phyloP scores from a whole-genome alignment of 30 jellyfish, hydroid and myxozoan species.

The Hydractinia echinata region DNA sequence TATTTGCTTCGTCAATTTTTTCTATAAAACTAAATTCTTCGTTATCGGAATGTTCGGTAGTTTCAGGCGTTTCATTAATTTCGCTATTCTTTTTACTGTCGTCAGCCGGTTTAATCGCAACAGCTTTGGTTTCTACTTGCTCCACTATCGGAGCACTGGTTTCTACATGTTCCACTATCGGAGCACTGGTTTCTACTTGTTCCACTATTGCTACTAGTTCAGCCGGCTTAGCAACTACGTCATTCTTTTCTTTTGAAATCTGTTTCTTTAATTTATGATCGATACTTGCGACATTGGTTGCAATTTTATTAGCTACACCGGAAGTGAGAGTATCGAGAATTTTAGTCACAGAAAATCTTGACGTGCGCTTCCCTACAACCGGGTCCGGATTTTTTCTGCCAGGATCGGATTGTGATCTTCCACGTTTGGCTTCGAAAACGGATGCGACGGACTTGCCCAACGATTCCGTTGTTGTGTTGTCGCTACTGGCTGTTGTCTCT shows the following conservation, averaged over 20 bases:
- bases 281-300: conserved; percentile 47
- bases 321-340: conserved; percentile 65
- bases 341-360: conserved; percentile 76
- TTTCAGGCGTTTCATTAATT: no score
- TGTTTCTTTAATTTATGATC: conserved; percentile 17
- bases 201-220: not conserved
- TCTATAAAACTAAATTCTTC: no score
- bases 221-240: not conserved
- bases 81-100: no score
- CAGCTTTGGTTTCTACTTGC: no score
- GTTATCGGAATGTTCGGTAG: no score
- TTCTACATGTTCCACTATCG: no score
- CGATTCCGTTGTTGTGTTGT: conserved; percentile 28
- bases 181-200: not conserved
- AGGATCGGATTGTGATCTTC: conserved; percentile 2
- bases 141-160: no score
- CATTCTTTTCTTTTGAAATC: conserved; percentile 17
- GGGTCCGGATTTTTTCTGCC: not conserved
- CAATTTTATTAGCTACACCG: conserved; percentile 72
- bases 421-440: conserved; percentile 5
- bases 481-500: not conserved
- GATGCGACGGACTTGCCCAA: conserved; percentile 17
- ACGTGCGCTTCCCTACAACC: not conserved
- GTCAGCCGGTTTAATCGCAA: no score
- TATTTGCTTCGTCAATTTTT: no score